Evolutionary conservation across 2,797 vertebrate genomes (phyloP), one percentile per base, ranked within the genome.

Genomic region (Petrocephalus sullivani): DNA sequence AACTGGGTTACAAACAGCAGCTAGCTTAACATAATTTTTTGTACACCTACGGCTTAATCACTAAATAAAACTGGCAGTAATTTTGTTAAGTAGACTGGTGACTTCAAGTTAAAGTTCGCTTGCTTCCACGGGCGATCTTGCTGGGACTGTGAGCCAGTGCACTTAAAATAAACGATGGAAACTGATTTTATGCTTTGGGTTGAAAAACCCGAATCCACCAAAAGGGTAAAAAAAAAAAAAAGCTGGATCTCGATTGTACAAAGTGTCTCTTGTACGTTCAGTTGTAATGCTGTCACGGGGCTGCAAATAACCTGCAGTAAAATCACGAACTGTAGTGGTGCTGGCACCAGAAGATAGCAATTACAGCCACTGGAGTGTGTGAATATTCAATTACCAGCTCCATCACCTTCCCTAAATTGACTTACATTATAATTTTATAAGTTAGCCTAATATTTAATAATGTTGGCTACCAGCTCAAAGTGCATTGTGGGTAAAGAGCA

Each of bases 371-470:
- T 33, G 64, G 41, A 87, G n/a, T 87, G 21, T 85, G 12, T 88
- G 82, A 75, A 67, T 88, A 53, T 78, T 78, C 57, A 87, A 87
- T 81, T 87, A 60, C 67, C 67, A 89, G 64, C 19, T 86, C 28
- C 85, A 41, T 78, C 84, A 86, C 60, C 33, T 67, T 67, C 33
- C 58, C 33, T 41, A 33, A n/a, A 41, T 64, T 53, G 83, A 88
- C 58, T 56, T 67, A 85, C n/a, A 71, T 60, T 51, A 88, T 23
- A 82, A 46, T 88, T 88, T 88, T 83, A 46, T 88, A 83, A 83
- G 51, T 83, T 83, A 83, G 81, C 23, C 46, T 83, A 83, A 41
- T 86, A 57, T 60, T 37, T 33, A 86, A 86, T 58, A 58, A 60
- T 58, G 21, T 21, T 86, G 53, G 53, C 33, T 37, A 86, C 21